Evolutionary conservation across 35 echinoderm and acorn worm species (phyloP), one percentile per base, ranked within the genome.

Genomic region (Ptychodera flava): DNA sequence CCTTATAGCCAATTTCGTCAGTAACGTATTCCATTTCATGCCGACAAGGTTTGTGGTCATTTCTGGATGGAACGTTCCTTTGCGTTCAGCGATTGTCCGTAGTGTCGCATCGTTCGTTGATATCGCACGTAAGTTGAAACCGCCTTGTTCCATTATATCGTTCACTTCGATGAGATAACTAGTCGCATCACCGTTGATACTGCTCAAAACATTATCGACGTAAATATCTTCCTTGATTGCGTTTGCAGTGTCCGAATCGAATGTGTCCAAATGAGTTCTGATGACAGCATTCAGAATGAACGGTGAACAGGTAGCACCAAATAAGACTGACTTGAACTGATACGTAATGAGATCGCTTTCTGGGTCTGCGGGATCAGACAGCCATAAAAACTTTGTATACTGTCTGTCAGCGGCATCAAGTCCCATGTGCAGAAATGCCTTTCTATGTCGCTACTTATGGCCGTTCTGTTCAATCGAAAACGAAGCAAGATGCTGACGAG

Each of bases 401-500:
- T 85, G 35, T 85, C 83, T 85, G 35, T 85, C 83, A 29, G 14
- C 35, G 0, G 30, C 28, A 45, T 38, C 29, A 10, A 85, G 83
- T 35, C 83, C 1, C 33, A 84, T 38, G 28, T 84, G 83, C 1
- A 84, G 83, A 38, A 84, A 84, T 38, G 35, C 82, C 82, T 84
- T 30, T 84, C 32, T 16, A 84, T 84, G 31, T 84, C 32, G 36
- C 35, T 38, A 38, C 36, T 30, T 14, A 36, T 34, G 16, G 16
- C 78, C n/a, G 32, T 16, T 31, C 32, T 16, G n/a, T 28, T 28
- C 31, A 28, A 0, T 28, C 35, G 83, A 37, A 84, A 84, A n/a
- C 83, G 1, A n/a, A 85, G 31, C 35, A 85, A 37, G 28, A 85
- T 28, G 28, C 83, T 45, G 28, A 45, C 15, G 1, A 84, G 35